Conservation (phyloP, 2,888 invertebrate species). For the Homarus gammarus region DNA sequence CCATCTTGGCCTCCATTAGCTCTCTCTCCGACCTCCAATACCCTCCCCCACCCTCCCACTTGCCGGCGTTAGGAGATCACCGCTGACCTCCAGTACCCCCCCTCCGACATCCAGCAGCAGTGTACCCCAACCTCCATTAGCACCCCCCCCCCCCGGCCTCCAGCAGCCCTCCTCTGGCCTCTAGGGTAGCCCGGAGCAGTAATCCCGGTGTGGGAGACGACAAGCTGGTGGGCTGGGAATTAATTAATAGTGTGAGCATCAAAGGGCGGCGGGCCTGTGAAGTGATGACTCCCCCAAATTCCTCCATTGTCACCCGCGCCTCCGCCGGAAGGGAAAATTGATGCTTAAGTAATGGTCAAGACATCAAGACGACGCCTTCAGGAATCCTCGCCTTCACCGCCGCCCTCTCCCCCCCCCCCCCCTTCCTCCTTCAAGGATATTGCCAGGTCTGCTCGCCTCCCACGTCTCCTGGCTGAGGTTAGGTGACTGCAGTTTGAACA, state of each 20-base stretch:
- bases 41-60: too few relatives aligned
- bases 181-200: background rate
- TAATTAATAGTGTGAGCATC: slow-evolving; percentile 52
- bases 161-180: too few relatives aligned
- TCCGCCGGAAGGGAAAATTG: slow-evolving; percentile 51
- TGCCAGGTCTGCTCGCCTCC: background rate
- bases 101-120: too few relatives aligned
- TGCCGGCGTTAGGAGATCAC: too few relatives aligned
- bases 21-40: too few relatives aligned
- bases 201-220: slow-evolving; percentile 9
- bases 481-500: too few relatives aligned
- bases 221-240: slow-evolving; percentile 28
- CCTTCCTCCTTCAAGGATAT: background rate
- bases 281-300: slow-evolving; percentile 38
- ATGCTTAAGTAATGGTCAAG: slow-evolving; percentile 62
- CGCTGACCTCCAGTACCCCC: too few relatives aligned
- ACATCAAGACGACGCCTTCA: slow-evolving; percentile 32
- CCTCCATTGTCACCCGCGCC: slow-evolving; percentile 51
- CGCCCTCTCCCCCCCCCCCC: background rate
- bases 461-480: too few relatives aligned
- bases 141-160: too few relatives aligned
- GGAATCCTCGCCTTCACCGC: background rate
- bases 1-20: too few relatives aligned
- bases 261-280: slow-evolving; percentile 45
- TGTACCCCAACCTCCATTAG: too few relatives aligned